Conservation (phyloP, 2,797 vertebrate species). For the Thalassophryne amazonica region DNA sequence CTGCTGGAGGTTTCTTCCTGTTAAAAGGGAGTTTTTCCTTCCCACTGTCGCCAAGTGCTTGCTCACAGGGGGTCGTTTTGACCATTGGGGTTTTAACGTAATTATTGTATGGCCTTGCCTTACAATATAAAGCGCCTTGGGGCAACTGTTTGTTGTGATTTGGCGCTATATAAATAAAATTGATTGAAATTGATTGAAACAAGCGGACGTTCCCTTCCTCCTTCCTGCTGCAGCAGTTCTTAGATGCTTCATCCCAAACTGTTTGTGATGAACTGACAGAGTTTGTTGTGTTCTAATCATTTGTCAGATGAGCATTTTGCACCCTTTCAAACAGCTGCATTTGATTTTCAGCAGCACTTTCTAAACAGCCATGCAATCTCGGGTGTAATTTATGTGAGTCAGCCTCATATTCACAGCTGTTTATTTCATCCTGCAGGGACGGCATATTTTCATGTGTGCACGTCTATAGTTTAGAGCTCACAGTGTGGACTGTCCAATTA, state of each 20-base stretch:
- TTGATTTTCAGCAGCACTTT: constrained; percentile 18
- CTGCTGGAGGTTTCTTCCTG: too few relatives aligned
- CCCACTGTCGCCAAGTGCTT: too few relatives aligned
- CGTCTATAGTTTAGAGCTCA: constrained; percentile 3
- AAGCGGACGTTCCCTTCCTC: too few relatives aligned
- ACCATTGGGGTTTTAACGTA: too few relatives aligned
- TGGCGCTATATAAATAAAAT: too few relatives aligned
- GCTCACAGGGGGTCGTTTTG: too few relatives aligned
- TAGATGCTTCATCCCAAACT: constrained; percentile 23
- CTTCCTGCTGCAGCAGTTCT: background rate
- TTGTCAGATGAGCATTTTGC: constrained; percentile 3
- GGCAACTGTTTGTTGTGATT: too few relatives aligned
- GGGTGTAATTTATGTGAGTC: constrained; percentile 44
- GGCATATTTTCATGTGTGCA: constrained; percentile 21
- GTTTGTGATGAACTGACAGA: constrained; percentile 16
- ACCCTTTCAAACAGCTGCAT: constrained; percentile 13
- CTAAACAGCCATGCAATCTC: constrained; percentile 13
- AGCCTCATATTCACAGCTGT: constrained; percentile 33
- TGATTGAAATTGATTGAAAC: too few relatives aligned
- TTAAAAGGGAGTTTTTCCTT: too few relatives aligned
- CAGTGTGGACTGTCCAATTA: background rate
- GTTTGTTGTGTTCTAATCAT: constrained; percentile 9
- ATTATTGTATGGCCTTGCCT: too few relatives aligned
- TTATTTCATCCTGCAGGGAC: constrained; percentile 31
- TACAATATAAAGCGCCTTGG: too few relatives aligned